Evolutionary conservation across 2,797 vertebrate genomes (phyloP).

Genomic region (Trachurus trachurus): DNA sequence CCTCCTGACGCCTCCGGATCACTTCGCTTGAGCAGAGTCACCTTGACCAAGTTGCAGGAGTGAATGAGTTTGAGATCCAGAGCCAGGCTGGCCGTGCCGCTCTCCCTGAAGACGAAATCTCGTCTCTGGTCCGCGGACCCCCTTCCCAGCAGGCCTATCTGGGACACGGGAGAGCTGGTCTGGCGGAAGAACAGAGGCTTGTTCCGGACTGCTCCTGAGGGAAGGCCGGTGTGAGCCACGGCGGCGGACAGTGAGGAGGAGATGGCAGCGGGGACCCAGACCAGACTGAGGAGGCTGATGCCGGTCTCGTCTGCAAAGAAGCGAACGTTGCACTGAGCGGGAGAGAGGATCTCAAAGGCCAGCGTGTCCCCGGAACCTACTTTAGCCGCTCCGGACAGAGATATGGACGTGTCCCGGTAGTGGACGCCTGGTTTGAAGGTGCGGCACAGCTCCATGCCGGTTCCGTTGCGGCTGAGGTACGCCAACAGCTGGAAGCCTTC

Average conservation of each 20-base stretch:
- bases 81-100: slow-evolving; percentile 86
- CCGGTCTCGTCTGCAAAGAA: slow-evolving; percentile 91
- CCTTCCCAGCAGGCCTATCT: slow-evolving; percentile 85
- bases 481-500: slow-evolving; percentile 90
- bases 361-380: slow-evolving; percentile 87
- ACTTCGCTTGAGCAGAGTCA: slow-evolving; percentile 84
- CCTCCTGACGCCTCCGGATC: slow-evolving; percentile 58
- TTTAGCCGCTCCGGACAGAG: slow-evolving; percentile 83
- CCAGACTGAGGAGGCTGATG: slow-evolving; percentile 89
- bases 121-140: slow-evolving; percentile 77
- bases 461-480: slow-evolving; percentile 89
- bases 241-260: slow-evolving; percentile 87
- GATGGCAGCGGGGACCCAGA: slow-evolving; percentile 90
- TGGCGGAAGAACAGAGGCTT: slow-evolving; percentile 90
- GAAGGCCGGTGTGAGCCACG: slow-evolving; percentile 85
- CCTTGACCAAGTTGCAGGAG: slow-evolving; percentile 89
- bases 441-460: slow-evolving; percentile 85
- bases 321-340: slow-evolving; percentile 88
- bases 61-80: slow-evolving; percentile 92
- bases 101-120: slow-evolving; percentile 89
- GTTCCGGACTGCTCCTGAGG: slow-evolving; percentile 90
- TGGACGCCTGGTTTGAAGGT: slow-evolving; percentile 90
- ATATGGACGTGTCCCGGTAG: slow-evolving; percentile 91
- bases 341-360: slow-evolving; percentile 90
- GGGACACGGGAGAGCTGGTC: slow-evolving; percentile 81